phyloP scores from a whole-genome alignment of 2,888 invertebrate genomes.

The Pristionchus japonicus region DNA sequence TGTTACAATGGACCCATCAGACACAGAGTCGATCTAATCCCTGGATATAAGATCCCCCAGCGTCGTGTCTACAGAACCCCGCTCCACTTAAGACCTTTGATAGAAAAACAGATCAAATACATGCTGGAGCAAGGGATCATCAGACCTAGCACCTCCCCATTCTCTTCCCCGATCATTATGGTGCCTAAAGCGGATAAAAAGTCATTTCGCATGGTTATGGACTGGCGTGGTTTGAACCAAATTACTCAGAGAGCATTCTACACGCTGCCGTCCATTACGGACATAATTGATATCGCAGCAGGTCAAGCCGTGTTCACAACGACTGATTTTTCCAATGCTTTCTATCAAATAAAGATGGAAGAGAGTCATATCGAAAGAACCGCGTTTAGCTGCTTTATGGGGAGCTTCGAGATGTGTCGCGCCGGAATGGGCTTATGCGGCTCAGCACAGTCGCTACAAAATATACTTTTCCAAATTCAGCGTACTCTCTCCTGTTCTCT shows the following conservation, averaged over 20 bases:
- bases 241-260: neutral
- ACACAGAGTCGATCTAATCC: neutral
- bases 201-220: neutral
- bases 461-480: too few relatives aligned
- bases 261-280: conserved; percentile 13
- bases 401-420: conserved; percentile 45
- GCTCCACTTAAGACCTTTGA: neutral
- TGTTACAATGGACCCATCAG: neutral
- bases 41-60: neutral
- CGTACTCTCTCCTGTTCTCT: too few relatives aligned
- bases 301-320: conserved; percentile 42
- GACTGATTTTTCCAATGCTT: conserved; percentile 52
- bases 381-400: conserved; percentile 49
- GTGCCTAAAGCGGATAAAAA: conserved; percentile 23
- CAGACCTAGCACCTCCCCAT: neutral
- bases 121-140: neutral
- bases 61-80: neutral
- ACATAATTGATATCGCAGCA: conserved; percentile 4
- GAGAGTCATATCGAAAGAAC: conserved; percentile 37
- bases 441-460: too few relatives aligned
- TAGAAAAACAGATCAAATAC: neutral
- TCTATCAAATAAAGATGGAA: conserved; percentile 49
- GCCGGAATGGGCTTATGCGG: conserved; percentile 52
- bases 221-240: neutral
- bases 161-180: neutral